Evolutionary conservation across 2,888 invertebrate species (phyloP), one percentile per base, ranked within the genome.

Genomic region (Ophioninae sp.): DNA sequence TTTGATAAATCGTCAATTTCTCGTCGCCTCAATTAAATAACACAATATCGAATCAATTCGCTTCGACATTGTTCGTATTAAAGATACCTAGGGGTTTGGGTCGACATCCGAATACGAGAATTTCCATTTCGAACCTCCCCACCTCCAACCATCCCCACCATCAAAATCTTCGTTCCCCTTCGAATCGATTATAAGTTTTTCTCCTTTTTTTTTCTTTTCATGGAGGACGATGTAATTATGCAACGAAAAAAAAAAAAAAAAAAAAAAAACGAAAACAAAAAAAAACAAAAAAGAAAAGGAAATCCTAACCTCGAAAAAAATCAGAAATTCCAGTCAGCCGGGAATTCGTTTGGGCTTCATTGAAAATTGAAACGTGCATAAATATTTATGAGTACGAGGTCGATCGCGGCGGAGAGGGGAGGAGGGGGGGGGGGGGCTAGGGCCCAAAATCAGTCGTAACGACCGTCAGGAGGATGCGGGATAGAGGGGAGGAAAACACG

Each of bases 361-460:
- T 44, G 13, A 13, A 44, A 61, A 30, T n/a, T 0, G 3, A 22
- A 10, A 5, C 20, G 22, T 20, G 61, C 22, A 72, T 61, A 72
- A 22, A n/a, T 71, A n/a, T 71, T 37, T 71, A n/a, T 58, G n/a
- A 22, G 39, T 44, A 10, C 44, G 44, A 44, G 44, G 17, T 10
- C 44, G 22, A n/a, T 22, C 64, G 37, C 13, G 13, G 37, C 23
- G 71, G n/a, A n/a, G n/a, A n/a, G n/a, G n/a, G n/a, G n/a, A n/a
- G n/a, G n/a, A n/a, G n/a, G n/a, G n/a, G n/a, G n/a, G n/a, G n/a
- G n/a, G n/a, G n/a, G n/a, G n/a, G 68, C 23, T 20, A 59, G 73
- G 44, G 56, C 78, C 77, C 58, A 74, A 82, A 82, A 82, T 74
- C 63, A 74, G 67, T 74, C n/a, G 56, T 6, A 67, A 7, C 44